phyloP scores from a whole-genome alignment of 1,140 invertebrate species.

The Littorina saxatilis region DNA sequence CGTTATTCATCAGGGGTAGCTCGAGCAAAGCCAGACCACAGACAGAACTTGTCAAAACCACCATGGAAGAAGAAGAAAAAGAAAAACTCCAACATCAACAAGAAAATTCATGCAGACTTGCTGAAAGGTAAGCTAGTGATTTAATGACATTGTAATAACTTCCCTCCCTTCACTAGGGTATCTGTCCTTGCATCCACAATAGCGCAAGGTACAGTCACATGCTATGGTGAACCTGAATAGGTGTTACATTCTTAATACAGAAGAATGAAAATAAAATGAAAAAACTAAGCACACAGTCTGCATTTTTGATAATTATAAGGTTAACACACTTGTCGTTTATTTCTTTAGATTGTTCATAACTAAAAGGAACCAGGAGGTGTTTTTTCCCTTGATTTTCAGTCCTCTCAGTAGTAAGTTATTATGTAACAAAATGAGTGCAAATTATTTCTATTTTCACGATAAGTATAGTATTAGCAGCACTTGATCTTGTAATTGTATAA shows the following conservation, averaged over 20 bases:
- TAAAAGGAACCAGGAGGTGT: too few relatives aligned
- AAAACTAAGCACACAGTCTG: too few relatives aligned
- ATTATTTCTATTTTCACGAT: too few relatives aligned
- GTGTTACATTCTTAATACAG: neutral
- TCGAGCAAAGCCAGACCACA: neutral
- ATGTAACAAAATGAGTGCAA: too few relatives aligned
- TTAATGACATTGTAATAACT: neutral
- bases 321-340: too few relatives aligned
- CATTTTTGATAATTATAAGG: too few relatives aligned
- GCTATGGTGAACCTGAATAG: too few relatives aligned
- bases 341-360: too few relatives aligned
- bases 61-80: slow-evolving; percentile 26
- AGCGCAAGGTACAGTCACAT: neutral
- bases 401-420: too few relatives aligned
- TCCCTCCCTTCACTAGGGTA: neutral
- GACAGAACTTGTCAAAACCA: neutral
- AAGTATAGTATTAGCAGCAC: too few relatives aligned
- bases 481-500: too few relatives aligned
- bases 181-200: neutral
- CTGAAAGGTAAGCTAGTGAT: neutral
- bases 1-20: neutral
- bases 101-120: slow-evolving; percentile 3
- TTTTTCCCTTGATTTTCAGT: too few relatives aligned
- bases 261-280: neutral
- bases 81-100: slow-evolving; percentile 5